Evolutionary conservation across 2,888 invertebrate genomes (phyloP).

Genomic region (Euspilapteryx auroguttella): DNA sequence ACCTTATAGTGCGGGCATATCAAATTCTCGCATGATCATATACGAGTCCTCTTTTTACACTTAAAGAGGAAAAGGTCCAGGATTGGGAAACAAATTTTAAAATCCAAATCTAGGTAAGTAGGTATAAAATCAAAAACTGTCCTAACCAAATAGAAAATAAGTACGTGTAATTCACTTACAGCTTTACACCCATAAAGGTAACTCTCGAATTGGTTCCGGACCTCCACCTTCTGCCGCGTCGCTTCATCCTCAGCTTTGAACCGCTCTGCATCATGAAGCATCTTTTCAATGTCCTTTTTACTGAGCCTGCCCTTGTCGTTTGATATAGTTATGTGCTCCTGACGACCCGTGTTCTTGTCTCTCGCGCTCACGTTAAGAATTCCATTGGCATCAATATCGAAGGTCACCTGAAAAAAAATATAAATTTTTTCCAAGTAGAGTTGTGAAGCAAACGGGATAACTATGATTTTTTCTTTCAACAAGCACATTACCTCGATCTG

Average conservation of each 20-base stretch:
- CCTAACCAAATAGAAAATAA: too few species aligned
- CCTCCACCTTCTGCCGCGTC: slow-evolving; percentile 66
- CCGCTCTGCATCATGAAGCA: slow-evolving; percentile 79
- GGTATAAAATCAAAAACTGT: too few species aligned
- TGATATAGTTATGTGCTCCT: slow-evolving; percentile 81
- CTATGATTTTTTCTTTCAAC: too few species aligned
- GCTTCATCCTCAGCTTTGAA: slow-evolving; percentile 77
- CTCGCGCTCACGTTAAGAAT: slow-evolving; percentile 80
- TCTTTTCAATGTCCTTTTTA: slow-evolving; percentile 85
- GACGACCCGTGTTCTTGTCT: slow-evolving; percentile 78
- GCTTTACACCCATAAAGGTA: slow-evolving; percentile 67
- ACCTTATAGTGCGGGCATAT: too few species aligned
- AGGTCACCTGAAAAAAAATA: slow-evolving; percentile 65
- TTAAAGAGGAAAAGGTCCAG: too few species aligned
- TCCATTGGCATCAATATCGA: slow-evolving; percentile 89
- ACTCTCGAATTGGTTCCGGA: slow-evolving; percentile 76
- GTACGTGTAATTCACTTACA: too few species aligned
- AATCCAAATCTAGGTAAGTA: too few species aligned
- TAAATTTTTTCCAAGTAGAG: neutral
- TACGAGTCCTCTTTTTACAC: too few species aligned
- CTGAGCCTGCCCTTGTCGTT: slow-evolving; percentile 85
- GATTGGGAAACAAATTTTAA: too few species aligned
- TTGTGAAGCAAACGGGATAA: neutral
- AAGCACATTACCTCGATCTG: slow-evolving; percentile 63
- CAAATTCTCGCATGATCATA: too few species aligned